phyloP scores from a whole-genome alignment of 2,797 vertebrate species.

The Leptatherina wallacei region DNA sequence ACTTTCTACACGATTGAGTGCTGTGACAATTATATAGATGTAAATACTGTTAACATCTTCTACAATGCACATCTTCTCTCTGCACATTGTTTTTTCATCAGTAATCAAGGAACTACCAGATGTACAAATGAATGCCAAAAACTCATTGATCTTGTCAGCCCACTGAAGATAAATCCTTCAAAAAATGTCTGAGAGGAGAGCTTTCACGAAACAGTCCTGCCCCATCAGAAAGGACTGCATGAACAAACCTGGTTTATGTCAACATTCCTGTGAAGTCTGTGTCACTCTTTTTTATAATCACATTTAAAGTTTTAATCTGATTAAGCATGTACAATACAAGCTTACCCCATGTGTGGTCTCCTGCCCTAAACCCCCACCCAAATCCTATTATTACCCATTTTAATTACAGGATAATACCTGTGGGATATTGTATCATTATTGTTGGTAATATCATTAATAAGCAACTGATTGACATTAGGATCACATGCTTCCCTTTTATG shows the following conservation, averaged over 20 bases:
- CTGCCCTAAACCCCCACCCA: conserved; percentile 62
- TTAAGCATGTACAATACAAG: conserved; percentile 82
- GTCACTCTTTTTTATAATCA: conserved; percentile 83
- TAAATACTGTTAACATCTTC: background rate
- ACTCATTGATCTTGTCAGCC: conserved; percentile 31
- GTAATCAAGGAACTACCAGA: conserved; percentile 48
- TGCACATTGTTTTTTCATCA: background rate
- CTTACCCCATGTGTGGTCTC: conserved; percentile 85
- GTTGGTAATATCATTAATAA: conserved; percentile 74
- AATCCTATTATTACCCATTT: conserved; percentile 83
- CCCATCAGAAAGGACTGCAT: conserved; percentile 53
- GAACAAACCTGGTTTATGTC: conserved; percentile 65
- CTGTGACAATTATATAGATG: background rate
- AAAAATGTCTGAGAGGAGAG: conserved; percentile 53
- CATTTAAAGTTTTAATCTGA: conserved; percentile 83
- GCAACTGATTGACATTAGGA: conserved; percentile 58
- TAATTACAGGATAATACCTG: conserved; percentile 83
- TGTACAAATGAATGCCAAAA: conserved; percentile 57
- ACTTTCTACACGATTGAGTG: background rate
- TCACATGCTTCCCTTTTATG: conserved; percentile 59
- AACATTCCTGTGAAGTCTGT: conserved; percentile 82
- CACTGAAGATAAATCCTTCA: conserved; percentile 45
- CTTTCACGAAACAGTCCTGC: conserved; percentile 49
- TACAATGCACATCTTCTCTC: background rate
- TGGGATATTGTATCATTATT: conserved; percentile 84